These are phyloP conservation scores for Ooceraea biroi DNA, from an alignment of 1,140 invertebrate species.

Conservation along the genomic window DNA sequence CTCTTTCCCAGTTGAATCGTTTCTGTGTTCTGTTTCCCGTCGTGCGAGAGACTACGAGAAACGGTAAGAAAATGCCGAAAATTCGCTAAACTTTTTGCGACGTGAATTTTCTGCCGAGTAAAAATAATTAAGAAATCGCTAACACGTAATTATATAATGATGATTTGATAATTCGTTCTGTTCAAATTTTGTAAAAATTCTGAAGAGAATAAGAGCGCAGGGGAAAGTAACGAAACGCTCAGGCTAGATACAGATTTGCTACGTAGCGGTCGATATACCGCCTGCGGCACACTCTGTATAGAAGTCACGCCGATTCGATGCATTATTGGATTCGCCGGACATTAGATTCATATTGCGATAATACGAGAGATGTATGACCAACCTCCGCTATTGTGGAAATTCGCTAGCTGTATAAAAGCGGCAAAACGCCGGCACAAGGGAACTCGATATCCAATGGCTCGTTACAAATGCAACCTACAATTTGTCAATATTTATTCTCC, in stretches of 20 bases:
- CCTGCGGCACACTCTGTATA: not conserved
- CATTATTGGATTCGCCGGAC: conserved; percentile 57
- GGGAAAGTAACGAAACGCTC: too few relatives aligned
- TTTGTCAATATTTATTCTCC: conserved; percentile 58
- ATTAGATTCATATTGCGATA: conserved; percentile 50
- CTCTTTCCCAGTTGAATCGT: conserved; percentile 28
- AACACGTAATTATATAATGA: too few relatives aligned
- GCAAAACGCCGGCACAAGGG: conserved; percentile 37
- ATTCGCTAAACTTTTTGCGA: not conserved
- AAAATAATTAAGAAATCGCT: too few relatives aligned
- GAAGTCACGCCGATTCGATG: conserved; percentile 33
- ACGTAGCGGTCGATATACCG: not conserved
- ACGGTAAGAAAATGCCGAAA: conserved; percentile 36
- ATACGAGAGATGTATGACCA: conserved; percentile 33
- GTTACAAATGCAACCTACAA: conserved; percentile 58
- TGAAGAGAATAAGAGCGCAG: too few relatives aligned
- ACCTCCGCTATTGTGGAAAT: conserved; percentile 53
- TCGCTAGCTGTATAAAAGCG: conserved; percentile 36
- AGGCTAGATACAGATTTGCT: too few relatives aligned
- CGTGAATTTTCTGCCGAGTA: not conserved
- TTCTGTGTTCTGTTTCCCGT: conserved; percentile 8
- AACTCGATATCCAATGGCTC: conserved; percentile 49
- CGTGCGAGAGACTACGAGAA: not conserved
- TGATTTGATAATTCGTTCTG: too few relatives aligned
- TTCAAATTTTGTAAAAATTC: too few relatives aligned